phyloP scores from a whole-genome alignment of 2,888 invertebrate genomes.

The Biston betularia region DNA sequence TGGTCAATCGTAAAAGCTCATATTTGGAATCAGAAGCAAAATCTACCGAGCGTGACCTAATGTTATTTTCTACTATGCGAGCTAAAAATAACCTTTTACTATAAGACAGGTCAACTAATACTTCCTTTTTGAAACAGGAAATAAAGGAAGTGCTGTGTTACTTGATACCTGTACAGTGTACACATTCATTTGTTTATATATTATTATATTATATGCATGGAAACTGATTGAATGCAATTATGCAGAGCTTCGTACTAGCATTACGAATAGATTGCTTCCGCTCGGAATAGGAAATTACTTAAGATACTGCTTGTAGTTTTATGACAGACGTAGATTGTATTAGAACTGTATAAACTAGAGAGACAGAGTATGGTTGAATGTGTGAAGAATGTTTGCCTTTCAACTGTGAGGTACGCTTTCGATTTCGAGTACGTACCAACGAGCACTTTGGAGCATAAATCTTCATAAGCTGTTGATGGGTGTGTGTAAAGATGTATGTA shows the following conservation, averaged over 20 bases:
- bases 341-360: background rate
- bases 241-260: conserved; percentile 18
- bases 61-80: conserved; percentile 32
- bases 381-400: no score
- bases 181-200: conserved; percentile 6
- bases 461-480: no score
- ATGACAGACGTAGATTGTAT: background rate
- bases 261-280: conserved; percentile 22
- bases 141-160: conserved; percentile 26
- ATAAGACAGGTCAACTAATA: conserved; percentile 35
- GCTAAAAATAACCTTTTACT: conserved; percentile 38
- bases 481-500: no score
- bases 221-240: conserved; percentile 38
- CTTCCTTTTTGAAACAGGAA: conserved; percentile 42
- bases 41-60: conserved; percentile 27
- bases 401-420: no score
- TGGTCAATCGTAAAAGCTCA: no score
- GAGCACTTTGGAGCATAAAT: no score
- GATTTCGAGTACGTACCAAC: no score
- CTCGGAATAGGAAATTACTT: conserved; percentile 27
- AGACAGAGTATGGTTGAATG: background rate
- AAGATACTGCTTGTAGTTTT: conserved; percentile 2
- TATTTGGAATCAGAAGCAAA: background rate
- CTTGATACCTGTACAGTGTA: background rate
- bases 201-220: conserved; percentile 20